Evolutionary conservation across 2,888 invertebrate genomes (phyloP).

Genomic region (Lasioglossum calceatum): DNA sequence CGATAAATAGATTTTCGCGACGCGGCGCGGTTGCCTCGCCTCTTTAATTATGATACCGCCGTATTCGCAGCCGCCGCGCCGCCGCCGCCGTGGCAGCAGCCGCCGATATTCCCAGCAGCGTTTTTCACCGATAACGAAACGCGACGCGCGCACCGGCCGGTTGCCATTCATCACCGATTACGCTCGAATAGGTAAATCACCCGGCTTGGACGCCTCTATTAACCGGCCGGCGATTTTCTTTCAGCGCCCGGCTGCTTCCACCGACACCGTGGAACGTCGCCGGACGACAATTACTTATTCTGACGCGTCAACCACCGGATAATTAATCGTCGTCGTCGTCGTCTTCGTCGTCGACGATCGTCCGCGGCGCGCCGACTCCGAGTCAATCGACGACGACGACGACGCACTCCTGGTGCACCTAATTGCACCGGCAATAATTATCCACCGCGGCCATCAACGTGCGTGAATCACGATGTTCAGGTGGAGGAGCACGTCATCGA

Average conservation of each 20-base stretch:
- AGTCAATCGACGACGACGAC: conserved; percentile 43
- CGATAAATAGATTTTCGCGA: conserved; percentile 62
- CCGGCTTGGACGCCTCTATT: conserved; percentile 25
- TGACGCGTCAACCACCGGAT: conserved; percentile 69
- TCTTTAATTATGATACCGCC: conserved; percentile 56
- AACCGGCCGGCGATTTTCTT: conserved; percentile 44
- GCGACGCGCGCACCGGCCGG: conserved; percentile 1
- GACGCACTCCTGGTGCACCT: conserved; percentile 38
- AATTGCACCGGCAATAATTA: conserved; percentile 61
- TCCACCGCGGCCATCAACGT: conserved; percentile 46
- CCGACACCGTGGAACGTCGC: conserved; percentile 34
- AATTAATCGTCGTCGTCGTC: conserved; percentile 61
- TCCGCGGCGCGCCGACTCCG: neutral
- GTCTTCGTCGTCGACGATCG: conserved; percentile 9
- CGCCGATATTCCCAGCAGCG: conserved; percentile 2
- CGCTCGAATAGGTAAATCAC: conserved; percentile 68
- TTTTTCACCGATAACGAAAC: conserved; percentile 61
- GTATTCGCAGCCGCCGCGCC: neutral
- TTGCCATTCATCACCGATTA: conserved; percentile 68
- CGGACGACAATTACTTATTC: conserved; percentile 70
- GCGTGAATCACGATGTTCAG: conserved; percentile 53
- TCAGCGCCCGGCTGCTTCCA: conserved; percentile 1
- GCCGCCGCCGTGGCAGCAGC: too few species aligned
- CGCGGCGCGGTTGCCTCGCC: conserved; percentile 10
- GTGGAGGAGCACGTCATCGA: conserved; percentile 41